Evolutionary conservation across 1,140 invertebrate species (phyloP).

Genomic region (Elymnias hypermnestra): DNA sequence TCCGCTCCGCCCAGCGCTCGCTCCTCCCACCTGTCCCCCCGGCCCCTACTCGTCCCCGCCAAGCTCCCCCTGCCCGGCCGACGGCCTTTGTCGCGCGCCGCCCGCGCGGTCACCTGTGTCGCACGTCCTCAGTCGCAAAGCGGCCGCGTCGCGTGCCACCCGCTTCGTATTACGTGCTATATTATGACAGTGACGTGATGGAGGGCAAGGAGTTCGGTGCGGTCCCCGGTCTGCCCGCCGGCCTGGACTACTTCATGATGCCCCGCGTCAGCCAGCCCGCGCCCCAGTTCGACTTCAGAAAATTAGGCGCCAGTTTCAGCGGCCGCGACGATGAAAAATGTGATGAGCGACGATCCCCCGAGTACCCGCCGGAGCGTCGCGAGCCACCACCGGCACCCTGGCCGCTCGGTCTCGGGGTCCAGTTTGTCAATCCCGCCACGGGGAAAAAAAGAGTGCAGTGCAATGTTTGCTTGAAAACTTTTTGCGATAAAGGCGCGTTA

Average conservation of each 20-base stretch:
- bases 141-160: conserved; percentile 67
- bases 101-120: conserved; percentile 73
- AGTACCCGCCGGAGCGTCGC: conserved; percentile 52
- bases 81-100: conserved; percentile 60
- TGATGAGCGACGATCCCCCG: conserved; percentile 55
- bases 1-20: conserved; percentile 68
- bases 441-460: conserved; percentile 98
- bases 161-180: conserved; percentile 47
- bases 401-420: conserved; percentile 92
- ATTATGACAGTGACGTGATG: conserved; percentile 68
- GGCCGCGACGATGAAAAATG: conserved; percentile 56
- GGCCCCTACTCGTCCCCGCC: conserved; percentile 26
- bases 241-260: conserved; percentile 73
- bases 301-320: conserved; percentile 73
- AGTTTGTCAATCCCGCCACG: conserved; percentile 93
- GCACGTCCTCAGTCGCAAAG: conserved; percentile 71
- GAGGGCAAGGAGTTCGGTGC: conserved; percentile 66
- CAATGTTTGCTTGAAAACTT: conserved; percentile 98
- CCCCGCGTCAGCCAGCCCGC: conserved; percentile 59
- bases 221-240: conserved; percentile 61
- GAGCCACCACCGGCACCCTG: conserved; percentile 64
- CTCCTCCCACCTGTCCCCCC: conserved; percentile 55
- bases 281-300: conserved; percentile 73
- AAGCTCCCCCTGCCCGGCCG: conserved; percentile 35
- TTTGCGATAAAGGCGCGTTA: conserved; percentile 99